A percentile compares a stretch with the other conserved stretches of the same genome.
These are phyloP conservation scores for Teleopsis dalmanni DNA, from an alignment of 1,140 invertebrate genomes.

Conservation along the genomic window DNA sequence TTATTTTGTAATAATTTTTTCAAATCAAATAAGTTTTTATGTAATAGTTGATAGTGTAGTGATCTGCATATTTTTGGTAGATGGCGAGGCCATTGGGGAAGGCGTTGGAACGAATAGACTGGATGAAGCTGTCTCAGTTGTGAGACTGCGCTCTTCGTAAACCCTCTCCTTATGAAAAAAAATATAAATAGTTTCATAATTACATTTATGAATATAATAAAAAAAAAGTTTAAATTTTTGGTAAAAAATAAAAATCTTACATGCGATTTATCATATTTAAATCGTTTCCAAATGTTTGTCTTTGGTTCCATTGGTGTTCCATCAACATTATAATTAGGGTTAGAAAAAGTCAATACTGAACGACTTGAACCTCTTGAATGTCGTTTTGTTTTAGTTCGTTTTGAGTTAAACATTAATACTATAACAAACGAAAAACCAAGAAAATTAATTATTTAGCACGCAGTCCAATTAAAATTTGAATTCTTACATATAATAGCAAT, in stretches of 20 bases:
- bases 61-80: slow-evolving; percentile 38
- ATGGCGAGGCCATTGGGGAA: slow-evolving; percentile 41
- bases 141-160: slow-evolving; percentile 40
- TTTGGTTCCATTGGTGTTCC: slow-evolving; percentile 50
- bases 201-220: too few relatives aligned
- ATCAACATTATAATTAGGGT: slow-evolving; percentile 61
- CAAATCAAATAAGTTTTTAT: slow-evolving; percentile 5
- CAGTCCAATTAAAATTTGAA: neutral
- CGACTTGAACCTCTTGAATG: slow-evolving; percentile 53
- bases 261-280: slow-evolving; percentile 64
- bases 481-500: slow-evolving; percentile 37
- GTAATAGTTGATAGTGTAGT: slow-evolving; percentile 40
- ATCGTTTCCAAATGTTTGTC: slow-evolving; percentile 59
- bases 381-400: slow-evolving; percentile 51
- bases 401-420: slow-evolving; percentile 49
- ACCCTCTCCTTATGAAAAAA: slow-evolving; percentile 29
- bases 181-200: neutral
- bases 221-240: neutral
- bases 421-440: slow-evolving; percentile 20
- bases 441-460: slow-evolving; percentile 36
- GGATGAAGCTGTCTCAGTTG: slow-evolving; percentile 40
- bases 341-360: slow-evolving; percentile 65
- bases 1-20: neutral
- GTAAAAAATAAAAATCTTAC: slow-evolving; percentile 38
- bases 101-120: slow-evolving; percentile 39